Conservation (phyloP, 1,140 invertebrate genomes). For the Ceratoteleas bidentatus region DNA sequence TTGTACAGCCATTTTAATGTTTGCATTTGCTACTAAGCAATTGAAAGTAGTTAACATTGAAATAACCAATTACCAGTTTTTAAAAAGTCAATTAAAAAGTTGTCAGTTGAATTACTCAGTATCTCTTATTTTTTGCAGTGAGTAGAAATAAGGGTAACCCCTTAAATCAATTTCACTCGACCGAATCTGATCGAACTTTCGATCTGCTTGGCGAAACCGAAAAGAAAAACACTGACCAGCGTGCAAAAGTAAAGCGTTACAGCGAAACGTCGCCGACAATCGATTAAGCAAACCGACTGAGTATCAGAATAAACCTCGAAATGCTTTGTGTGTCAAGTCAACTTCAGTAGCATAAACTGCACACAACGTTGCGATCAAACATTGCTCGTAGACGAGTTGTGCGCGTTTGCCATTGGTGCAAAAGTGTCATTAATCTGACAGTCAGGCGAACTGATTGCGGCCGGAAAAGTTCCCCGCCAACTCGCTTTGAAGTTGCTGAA, state of each 20-base stretch:
- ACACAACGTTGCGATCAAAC: constrained; percentile 48
- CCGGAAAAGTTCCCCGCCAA: background rate
- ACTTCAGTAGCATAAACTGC: constrained; percentile 58
- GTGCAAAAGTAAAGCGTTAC: constrained; percentile 35
- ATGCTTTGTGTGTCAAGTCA: constrained; percentile 61
- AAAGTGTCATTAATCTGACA: constrained; percentile 58
- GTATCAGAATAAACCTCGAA: constrained; percentile 58
- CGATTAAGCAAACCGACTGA: constrained; percentile 54
- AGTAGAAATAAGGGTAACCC: too few species aligned
- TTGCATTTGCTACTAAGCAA: too few species aligned
- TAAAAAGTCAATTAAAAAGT: too few species aligned
- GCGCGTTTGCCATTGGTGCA: constrained; percentile 23
- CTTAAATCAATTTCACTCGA: too few species aligned
- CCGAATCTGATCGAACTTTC: too few species aligned
- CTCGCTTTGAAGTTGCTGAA: constrained; percentile 8
- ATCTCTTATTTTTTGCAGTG: too few species aligned
- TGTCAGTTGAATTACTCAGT: too few species aligned
- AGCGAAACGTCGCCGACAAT: constrained; percentile 26
- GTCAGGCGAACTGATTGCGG: constrained; percentile 19
- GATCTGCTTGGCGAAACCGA: too few species aligned
- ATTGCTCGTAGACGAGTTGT: constrained; percentile 23
- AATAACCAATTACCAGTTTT: too few species aligned
- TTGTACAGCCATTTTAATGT: background rate
- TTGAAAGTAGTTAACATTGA: too few species aligned
- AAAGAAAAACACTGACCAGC: background rate